A percentile compares a stretch with the other conserved stretches of the same genome.
Conservation (phyloP, 2,797 vertebrate genomes). For the Hypotaenidia okinawae region DNA sequence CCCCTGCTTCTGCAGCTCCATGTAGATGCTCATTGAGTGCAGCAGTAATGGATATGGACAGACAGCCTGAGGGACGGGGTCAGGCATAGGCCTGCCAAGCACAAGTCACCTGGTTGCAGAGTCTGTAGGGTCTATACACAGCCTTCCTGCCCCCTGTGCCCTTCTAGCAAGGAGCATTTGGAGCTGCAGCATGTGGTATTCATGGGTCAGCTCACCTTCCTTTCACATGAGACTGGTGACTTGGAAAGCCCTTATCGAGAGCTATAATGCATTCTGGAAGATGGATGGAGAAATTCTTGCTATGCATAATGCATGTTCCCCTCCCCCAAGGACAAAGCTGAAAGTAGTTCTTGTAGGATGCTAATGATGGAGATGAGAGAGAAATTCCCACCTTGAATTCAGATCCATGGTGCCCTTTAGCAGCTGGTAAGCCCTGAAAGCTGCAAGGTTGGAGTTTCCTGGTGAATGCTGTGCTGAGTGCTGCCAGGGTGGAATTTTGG, state of each 20-base stretch:
- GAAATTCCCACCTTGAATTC: slow-evolving; percentile 6
- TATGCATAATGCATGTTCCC: slow-evolving; percentile 17
- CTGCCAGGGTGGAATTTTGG: background rate
- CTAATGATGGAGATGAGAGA: background rate
- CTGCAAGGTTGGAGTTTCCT: background rate
- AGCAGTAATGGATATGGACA: background rate
- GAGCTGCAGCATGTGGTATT: background rate
- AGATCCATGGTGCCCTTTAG: background rate
- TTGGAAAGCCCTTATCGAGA: background rate
- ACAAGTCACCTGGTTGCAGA: background rate
- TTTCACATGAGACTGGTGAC: background rate
- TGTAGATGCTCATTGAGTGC: accelerated
- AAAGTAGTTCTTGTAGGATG: background rate
- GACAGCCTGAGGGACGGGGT: background rate
- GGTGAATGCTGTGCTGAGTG: background rate
- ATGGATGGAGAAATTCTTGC: slow-evolving; percentile 24
- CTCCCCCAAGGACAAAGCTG: background rate
- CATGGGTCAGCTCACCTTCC: slow-evolving; percentile 17
- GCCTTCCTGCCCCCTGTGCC: background rate
- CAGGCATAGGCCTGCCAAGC: too few relatives aligned
- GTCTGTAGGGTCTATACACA: background rate
- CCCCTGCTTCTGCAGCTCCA: background rate
- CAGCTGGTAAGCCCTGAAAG: background rate
- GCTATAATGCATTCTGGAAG: slow-evolving; percentile 11
- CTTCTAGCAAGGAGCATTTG: background rate